phyloP scores from a whole-genome alignment of 2,113 vertebrate genomes.

The Merops nubicus region DNA sequence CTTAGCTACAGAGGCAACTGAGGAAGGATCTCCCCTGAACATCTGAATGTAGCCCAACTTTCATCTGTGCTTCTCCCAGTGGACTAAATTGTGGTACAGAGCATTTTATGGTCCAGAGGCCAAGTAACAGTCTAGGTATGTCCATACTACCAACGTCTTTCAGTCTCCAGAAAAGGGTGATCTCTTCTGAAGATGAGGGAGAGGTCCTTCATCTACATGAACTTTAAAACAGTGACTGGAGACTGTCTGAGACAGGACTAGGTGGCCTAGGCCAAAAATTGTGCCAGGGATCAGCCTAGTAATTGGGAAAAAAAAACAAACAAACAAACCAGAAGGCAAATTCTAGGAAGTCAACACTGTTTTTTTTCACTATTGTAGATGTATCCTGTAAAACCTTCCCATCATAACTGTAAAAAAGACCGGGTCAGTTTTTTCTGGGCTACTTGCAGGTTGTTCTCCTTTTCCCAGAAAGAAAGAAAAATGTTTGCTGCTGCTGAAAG shows the following conservation, averaged over 20 bases:
- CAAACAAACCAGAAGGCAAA: neutral
- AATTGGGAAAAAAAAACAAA: neutral
- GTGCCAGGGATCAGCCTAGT: neutral
- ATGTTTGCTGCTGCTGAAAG: neutral
- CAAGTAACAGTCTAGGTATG: neutral
- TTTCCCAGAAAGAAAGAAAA: neutral
- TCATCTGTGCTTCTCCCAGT: neutral
- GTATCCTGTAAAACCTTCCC: neutral
- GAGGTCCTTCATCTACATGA: neutral
- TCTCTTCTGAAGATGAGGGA: neutral
- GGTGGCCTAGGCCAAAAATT: neutral
- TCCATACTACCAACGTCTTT: neutral
- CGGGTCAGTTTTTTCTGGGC: neutral
- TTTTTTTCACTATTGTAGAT: neutral
- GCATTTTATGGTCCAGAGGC: neutral
- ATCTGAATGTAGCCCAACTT: neutral
- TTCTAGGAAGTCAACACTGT: neutral
- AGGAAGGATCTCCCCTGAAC: neutral
- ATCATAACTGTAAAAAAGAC: neutral
- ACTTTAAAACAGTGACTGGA: neutral
- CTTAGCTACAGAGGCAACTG: neutral
- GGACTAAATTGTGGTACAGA: neutral
- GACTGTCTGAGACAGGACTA: neutral
- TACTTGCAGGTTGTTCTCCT: neutral
- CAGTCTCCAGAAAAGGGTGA: neutral